Percentiles rank a stretch among this genome's conserved stretches.
Evolutionary conservation across 64 coral and sea anemone species (phyloP).

Genomic region (Acropora tenuis): DNA sequence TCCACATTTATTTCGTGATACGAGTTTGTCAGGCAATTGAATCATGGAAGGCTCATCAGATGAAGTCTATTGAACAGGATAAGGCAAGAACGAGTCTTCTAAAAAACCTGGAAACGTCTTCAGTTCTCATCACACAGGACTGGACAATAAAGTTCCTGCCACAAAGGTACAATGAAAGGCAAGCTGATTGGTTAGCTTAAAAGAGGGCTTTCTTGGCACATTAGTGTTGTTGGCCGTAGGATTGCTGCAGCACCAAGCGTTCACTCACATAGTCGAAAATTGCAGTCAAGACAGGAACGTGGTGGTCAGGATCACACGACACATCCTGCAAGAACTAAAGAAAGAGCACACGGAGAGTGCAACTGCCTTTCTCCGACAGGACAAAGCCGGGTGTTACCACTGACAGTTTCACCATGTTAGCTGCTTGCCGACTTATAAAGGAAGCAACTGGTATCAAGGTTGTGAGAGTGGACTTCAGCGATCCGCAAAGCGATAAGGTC

Average conservation of each 20-base stretch:
- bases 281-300: conserved; percentile 1
- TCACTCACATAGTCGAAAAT: conserved; percentile 12
- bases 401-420: not conserved
- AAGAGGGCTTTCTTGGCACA: conserved; percentile 23
- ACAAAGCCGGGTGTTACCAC: conserved; percentile 8
- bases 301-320: not conserved
- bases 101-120: not conserved
- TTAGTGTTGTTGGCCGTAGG: conserved; percentile 6
- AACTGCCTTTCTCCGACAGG: not conserved
- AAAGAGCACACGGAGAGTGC: not conserved
- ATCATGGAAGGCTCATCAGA: conserved; percentile 11
- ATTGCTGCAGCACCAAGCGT: not conserved
- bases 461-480: conserved; percentile 32
- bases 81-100: not conserved
- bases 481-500: conserved; percentile 16
- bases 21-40: not conserved
- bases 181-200: conserved; percentile 23
- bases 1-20: no score
- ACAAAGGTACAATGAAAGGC: not conserved
- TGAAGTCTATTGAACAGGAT: not conserved
- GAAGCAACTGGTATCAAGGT: not conserved
- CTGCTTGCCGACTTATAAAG: not conserved
- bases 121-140: not conserved
- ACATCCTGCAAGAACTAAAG: not conserved
- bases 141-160: conserved; percentile 12